phyloP scores from a whole-genome alignment of 2,888 invertebrate genomes.

The Sabatieria punctata region DNA sequence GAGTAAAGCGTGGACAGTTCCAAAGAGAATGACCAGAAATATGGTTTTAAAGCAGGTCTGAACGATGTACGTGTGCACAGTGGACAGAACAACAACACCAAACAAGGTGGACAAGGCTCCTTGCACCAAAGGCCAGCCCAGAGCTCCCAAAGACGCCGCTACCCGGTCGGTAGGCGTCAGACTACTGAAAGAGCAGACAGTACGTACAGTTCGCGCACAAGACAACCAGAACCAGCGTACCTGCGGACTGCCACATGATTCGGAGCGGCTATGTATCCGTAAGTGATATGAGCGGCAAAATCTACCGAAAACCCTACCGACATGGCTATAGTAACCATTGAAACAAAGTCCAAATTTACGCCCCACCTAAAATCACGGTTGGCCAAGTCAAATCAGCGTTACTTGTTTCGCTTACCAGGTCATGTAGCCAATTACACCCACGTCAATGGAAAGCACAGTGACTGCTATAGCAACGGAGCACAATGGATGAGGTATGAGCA shows the following conservation, averaged over 20 bases:
- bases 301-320: slow-evolving; percentile 86
- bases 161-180: slow-evolving; percentile 61
- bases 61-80: slow-evolving; percentile 78
- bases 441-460: slow-evolving; percentile 73
- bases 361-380: slow-evolving; percentile 51
- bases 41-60: slow-evolving; percentile 87
- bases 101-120: slow-evolving; percentile 72
- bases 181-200: too few relatives aligned
- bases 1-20: slow-evolving; percentile 73
- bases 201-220: too few relatives aligned
- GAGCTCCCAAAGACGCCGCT: slow-evolving; percentile 60
- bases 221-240: too few relatives aligned
- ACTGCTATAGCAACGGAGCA: slow-evolving; percentile 83
- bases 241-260: too few relatives aligned
- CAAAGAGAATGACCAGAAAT: slow-evolving; percentile 74
- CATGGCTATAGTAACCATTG: slow-evolving; percentile 88
- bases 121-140: slow-evolving; percentile 71
- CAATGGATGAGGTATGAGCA: slow-evolving; percentile 71
- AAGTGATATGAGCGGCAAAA: slow-evolving; percentile 64
- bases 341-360: slow-evolving; percentile 56
- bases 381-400: too few relatives aligned
- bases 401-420: slow-evolving; percentile 48
- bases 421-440: slow-evolving; percentile 83
- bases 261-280: slow-evolving; percentile 70
- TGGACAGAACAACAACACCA: slow-evolving; percentile 59